These are phyloP conservation scores for Typhlomys cinereus DNA, from an alignment of 2,113 vertebrate genomes.

Conservation along the genomic window DNA sequence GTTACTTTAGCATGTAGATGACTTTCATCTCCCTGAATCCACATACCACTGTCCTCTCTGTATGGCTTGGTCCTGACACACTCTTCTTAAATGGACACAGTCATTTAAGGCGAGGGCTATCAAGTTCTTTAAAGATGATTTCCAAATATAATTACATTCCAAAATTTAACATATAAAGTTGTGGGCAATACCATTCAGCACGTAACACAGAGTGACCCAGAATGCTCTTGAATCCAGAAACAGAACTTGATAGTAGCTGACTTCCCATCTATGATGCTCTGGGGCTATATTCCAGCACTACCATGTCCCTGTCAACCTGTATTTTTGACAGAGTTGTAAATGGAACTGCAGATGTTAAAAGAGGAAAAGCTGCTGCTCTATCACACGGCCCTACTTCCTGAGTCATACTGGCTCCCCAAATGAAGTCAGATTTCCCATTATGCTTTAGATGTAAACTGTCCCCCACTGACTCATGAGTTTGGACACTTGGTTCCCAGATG, in stretches of 20 bases:
- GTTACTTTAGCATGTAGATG: neutral
- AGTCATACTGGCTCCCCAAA: neutral
- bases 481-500: neutral
- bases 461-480: neutral
- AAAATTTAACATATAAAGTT: neutral
- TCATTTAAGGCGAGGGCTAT: neutral
- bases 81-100: neutral
- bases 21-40: neutral
- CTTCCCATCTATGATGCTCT: neutral
- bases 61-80: neutral
- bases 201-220: neutral
- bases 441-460: neutral
- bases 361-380: neutral
- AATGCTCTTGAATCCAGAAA: conserved; percentile 31
- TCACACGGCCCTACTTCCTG: neutral
- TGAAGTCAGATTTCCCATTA: neutral
- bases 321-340: conserved; percentile 42
- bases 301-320: neutral
- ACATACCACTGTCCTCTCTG: neutral
- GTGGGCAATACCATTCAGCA: neutral
- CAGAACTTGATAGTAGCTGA: conserved; percentile 25
- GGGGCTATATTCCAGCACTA: conserved; percentile 15
- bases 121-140: neutral
- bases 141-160: neutral
- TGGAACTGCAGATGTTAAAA: conserved; percentile 20